Conservation (phyloP, 2,888 invertebrate genomes). For the Pristionchus arcanus region DNA sequence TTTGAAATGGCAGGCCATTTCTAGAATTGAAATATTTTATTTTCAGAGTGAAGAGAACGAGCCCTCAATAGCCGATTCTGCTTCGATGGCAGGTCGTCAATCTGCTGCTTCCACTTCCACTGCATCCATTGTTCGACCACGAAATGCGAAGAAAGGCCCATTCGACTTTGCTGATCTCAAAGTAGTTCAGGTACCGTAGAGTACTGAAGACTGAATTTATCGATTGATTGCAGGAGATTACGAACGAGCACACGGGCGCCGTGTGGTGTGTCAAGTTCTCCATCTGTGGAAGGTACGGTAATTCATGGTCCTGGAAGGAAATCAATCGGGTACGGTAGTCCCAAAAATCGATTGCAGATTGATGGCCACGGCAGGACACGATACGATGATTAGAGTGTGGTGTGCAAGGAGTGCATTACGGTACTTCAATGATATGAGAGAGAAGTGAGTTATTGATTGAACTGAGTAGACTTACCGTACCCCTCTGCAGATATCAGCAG, state of each 20-base stretch:
- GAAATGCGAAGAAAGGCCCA: conserved; percentile 96
- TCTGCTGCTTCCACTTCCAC: background rate
- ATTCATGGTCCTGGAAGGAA: background rate
- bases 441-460: conserved; percentile 85
- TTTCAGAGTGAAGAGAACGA: conserved; percentile 53
- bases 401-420: conserved; percentile 91
- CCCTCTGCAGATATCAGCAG: conserved; percentile 60
- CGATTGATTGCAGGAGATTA: conserved; percentile 84
- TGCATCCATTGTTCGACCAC: conserved; percentile 85
- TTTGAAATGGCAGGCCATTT: background rate
- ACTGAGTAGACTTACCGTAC: background rate
- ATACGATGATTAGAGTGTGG: conserved; percentile 94
- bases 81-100: conserved; percentile 38
- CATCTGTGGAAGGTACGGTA: conserved; percentile 84
- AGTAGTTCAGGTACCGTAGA: conserved; percentile 85
- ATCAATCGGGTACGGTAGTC: conserved; percentile 83
- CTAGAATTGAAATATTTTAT: background rate
- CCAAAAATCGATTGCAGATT: conserved; percentile 85
- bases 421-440: conserved; percentile 95
- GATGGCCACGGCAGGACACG: conserved; percentile 97
- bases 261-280: conserved; percentile 99
- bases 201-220: background rate
- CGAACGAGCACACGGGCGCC: conserved; percentile 89
- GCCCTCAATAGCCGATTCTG: conserved; percentile 42
- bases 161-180: conserved; percentile 94